A percentile compares a stretch with the other conserved stretches of the same genome.
These are phyloP conservation scores for Valencia hispanica DNA, from an alignment of 2,797 vertebrate genomes.

Conservation along the genomic window DNA sequence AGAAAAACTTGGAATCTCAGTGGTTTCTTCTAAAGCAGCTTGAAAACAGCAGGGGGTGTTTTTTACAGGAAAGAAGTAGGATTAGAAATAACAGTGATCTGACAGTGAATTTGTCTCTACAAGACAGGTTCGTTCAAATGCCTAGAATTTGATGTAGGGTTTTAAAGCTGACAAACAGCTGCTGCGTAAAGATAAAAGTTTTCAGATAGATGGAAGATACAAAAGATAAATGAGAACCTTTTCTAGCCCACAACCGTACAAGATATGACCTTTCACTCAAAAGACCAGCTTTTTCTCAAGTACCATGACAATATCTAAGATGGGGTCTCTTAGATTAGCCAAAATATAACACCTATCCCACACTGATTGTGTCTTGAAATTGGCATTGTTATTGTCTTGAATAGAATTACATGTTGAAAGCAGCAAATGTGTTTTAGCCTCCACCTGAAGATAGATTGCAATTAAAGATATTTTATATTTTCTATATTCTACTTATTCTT, in stretches of 20 bases:
- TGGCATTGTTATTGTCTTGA: no score
- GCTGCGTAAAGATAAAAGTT: constrained; percentile 26
- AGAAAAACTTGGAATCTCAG: constrained; percentile 26
- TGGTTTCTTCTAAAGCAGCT: constrained; percentile 17
- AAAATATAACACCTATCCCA: not conserved
- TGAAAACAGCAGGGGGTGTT: constrained; percentile 37
- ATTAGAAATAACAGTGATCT: constrained; percentile 17
- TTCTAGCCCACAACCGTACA: not conserved
- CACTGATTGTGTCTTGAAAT: not conserved
- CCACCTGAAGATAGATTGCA: not conserved
- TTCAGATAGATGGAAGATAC: constrained; percentile 35
- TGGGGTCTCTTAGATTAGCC: not conserved
- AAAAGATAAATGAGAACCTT: constrained; percentile 3
- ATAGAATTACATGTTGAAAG: not conserved
- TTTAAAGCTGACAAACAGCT: constrained; percentile 46
- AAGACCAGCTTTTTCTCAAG: not conserved
- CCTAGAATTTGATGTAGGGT: constrained; percentile 32
- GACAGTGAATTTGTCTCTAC: constrained; percentile 24
- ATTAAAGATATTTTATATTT: not conserved
- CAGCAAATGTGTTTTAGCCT: not conserved
- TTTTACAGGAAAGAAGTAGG: constrained; percentile 14
- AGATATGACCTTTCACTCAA: not conserved
- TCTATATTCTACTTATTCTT: not conserved
- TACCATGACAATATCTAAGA: not conserved
- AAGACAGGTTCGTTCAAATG: constrained; percentile 9